These are phyloP conservation scores for Drosophila repleta DNA, from an alignment of 1,140 invertebrate species.

Conservation along the genomic window DNA sequence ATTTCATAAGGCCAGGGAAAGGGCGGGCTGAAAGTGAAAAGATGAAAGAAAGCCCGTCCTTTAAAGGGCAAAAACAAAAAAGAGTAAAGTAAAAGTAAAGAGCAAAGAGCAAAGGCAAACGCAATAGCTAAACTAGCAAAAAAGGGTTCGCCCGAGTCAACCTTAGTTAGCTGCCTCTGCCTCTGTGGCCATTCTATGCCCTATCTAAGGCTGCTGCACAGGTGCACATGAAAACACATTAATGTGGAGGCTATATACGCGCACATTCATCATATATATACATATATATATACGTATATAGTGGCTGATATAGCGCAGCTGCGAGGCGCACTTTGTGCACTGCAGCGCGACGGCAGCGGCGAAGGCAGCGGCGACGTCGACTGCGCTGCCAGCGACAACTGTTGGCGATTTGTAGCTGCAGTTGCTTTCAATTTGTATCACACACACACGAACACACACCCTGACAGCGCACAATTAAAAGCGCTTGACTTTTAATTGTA, in stretches of 20 bases:
- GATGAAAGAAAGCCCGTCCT: conserved; percentile 56
- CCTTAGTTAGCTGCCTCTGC: conserved; percentile 9
- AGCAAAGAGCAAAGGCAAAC: background rate
- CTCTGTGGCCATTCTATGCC: conserved; percentile 35
- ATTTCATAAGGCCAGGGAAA: conserved; percentile 56
- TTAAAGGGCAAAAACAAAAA: conserved; percentile 36
- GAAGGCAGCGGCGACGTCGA: conserved; percentile 11
- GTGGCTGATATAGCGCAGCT: conserved; percentile 40
- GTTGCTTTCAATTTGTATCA: conserved; percentile 55
- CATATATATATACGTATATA: conserved; percentile 7
- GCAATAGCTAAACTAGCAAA: background rate
- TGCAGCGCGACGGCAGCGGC: conserved; percentile 53
- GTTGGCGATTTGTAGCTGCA: conserved; percentile 69
- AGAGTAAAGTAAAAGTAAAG: background rate
- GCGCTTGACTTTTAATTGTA: conserved; percentile 79
- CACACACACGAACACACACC: conserved; percentile 23
- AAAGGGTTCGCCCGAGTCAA: background rate
- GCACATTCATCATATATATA: conserved; percentile 14
- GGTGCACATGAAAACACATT: conserved; percentile 57
- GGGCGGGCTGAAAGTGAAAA: conserved; percentile 44
- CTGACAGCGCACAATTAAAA: conserved; percentile 61
- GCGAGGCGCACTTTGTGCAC: conserved; percentile 57
- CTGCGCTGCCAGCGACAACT: conserved; percentile 39
- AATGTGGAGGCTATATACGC: conserved; percentile 27
- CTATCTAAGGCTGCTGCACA: conserved; percentile 42